Evolutionary conservation across 2,888 invertebrate genomes (phyloP).

Genomic region (Melipona beecheii): DNA sequence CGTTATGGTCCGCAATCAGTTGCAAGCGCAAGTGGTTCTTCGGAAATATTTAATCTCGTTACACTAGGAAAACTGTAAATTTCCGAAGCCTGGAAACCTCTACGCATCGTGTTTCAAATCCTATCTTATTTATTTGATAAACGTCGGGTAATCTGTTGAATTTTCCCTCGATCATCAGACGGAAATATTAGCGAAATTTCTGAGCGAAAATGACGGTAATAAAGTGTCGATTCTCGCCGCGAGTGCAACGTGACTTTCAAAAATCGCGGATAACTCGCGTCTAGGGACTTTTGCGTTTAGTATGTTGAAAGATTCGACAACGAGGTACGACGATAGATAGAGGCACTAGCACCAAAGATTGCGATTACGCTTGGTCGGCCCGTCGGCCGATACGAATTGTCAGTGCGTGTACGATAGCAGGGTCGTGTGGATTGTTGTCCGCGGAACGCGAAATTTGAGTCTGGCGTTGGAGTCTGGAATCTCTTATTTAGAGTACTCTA

Average conservation of each 20-base stretch:
- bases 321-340: conserved; percentile 41
- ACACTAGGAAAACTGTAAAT: background rate
- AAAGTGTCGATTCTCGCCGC: background rate
- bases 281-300: conserved; percentile 38
- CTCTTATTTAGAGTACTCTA: background rate
- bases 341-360: conserved; percentile 27
- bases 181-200: too few species aligned
- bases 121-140: background rate
- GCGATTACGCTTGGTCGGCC: conserved; percentile 18
- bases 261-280: background rate
- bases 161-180: too few species aligned
- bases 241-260: conserved; percentile 27
- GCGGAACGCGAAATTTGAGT: conserved; percentile 10
- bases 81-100: too few species aligned
- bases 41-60: too few species aligned
- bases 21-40: too few species aligned
- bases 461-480: background rate
- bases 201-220: background rate
- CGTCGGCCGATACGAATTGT: conserved; percentile 51
- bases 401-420: conserved; percentile 65
- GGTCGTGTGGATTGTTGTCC: conserved; percentile 31
- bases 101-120: background rate
- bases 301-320: background rate
- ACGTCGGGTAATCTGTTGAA: background rate
- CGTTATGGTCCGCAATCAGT: too few species aligned